A percentile compares a stretch with the other conserved stretches of the same genome.
phyloP scores from a whole-genome alignment of 2,797 vertebrate species.

The Alosa sapidissima region DNA sequence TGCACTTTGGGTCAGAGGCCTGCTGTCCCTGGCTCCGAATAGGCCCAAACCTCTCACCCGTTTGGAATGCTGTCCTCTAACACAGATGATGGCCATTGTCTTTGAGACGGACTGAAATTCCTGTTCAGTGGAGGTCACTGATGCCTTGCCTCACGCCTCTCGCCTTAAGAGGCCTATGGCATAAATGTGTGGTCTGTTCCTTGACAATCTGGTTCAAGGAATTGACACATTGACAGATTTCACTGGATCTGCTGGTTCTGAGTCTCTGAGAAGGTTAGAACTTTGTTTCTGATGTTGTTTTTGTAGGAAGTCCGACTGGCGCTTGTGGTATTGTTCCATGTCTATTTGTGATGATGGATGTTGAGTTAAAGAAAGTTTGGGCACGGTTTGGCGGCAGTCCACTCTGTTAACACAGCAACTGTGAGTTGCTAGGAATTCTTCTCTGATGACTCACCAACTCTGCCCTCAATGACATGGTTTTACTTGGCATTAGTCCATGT shows the following conservation, averaged over 20 bases:
- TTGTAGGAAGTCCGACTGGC: background rate
- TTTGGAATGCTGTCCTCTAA: background rate
- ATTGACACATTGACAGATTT: background rate
- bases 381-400: background rate
- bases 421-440: background rate
- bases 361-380: background rate
- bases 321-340: slow-evolving; percentile 10
- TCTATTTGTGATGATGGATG: background rate
- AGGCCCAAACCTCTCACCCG: background rate
- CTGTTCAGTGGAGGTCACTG: background rate
- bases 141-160: background rate
- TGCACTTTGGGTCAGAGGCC: slow-evolving; percentile 13
- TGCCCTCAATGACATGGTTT: background rate
- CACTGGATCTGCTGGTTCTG: background rate
- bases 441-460: background rate
- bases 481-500: background rate
- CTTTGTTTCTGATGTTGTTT: background rate
- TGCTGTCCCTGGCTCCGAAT: background rate
- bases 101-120: background rate
- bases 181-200: background rate
- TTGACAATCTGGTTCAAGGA: background rate
- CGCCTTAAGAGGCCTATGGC: background rate
- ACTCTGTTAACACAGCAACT: background rate
- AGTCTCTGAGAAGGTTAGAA: background rate
- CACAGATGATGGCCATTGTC: background rate